These are phyloP conservation scores for Drosophila formosana DNA, from an alignment of 2,888 invertebrate species.

Conservation along the genomic window DNA sequence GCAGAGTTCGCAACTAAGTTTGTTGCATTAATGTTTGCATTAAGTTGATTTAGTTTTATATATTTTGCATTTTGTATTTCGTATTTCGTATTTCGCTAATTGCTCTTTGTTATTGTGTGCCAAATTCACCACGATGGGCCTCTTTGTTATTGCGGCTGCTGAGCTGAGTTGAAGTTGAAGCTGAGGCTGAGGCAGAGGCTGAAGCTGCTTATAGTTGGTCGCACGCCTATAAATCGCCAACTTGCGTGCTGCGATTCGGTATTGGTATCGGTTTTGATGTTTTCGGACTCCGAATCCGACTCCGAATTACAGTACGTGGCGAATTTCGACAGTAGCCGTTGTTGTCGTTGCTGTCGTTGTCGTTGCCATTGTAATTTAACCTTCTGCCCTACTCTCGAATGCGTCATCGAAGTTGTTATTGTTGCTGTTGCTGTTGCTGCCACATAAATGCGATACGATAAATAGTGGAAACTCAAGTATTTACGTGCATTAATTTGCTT, in stretches of 20 bases:
- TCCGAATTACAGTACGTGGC: conserved; percentile 71
- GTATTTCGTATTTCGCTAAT: not conserved
- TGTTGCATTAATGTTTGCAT: conserved; percentile 3
- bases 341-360: conserved; percentile 11
- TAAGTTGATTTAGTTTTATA: conserved; percentile 16
- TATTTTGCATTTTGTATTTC: conserved; percentile 8
- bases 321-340: conserved; percentile 65
- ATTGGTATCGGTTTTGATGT: conserved; percentile 53
- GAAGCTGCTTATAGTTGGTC: conserved; percentile 42
- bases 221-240: conserved; percentile 70
- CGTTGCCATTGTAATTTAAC: conserved; percentile 72
- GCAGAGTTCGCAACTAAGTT: not conserved
- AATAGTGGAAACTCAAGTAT: conserved; percentile 30
- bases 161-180: conserved; percentile 13
- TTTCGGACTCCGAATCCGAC: conserved; percentile 66
- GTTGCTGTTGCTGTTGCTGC: conserved; percentile 18
- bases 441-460: conserved; percentile 35
- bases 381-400: conserved; percentile 83
- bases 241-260: conserved; percentile 62
- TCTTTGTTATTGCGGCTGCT: conserved; percentile 50
- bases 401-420: conserved; percentile 80
- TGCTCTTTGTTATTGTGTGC: conserved; percentile 36
- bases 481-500: conserved; percentile 61
- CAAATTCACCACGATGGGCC: conserved; percentile 43
- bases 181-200: conserved; percentile 4